Evolutionary conservation across 2,888 invertebrate species (phyloP).

Genomic region (Cryptosula pallasiana): DNA sequence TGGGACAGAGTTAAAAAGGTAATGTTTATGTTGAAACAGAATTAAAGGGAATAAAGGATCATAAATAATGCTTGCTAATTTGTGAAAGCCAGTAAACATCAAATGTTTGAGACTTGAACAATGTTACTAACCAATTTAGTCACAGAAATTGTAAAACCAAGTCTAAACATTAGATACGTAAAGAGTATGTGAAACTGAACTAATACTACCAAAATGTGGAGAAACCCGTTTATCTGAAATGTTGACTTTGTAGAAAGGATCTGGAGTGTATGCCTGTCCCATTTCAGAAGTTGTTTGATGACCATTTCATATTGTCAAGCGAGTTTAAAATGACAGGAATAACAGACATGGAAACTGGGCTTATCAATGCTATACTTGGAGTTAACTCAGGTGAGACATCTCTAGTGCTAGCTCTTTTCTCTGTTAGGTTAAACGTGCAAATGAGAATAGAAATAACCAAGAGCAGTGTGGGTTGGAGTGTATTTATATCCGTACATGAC

Average conservation of each 20-base stretch:
- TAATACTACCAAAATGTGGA: too few species aligned
- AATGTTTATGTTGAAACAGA: too few species aligned
- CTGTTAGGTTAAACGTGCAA: too few species aligned
- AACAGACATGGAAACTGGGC: constrained; percentile 45
- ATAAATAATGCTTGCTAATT: too few species aligned
- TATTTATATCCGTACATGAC: too few species aligned
- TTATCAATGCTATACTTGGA: constrained; percentile 46
- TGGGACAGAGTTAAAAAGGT: too few species aligned
- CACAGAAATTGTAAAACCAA: background rate
- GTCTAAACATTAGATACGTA: background rate
- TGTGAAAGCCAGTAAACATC: too few species aligned
- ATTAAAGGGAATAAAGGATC: too few species aligned
- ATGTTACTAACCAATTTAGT: background rate
- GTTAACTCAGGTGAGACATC: constrained; percentile 47
- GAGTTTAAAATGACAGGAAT: constrained; percentile 41
- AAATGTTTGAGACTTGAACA: background rate
- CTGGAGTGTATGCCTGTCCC: constrained; percentile 14
- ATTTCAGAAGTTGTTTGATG: constrained; percentile 41
- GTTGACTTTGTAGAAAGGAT: background rate
- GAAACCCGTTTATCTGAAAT: too few species aligned
- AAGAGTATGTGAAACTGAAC: background rate
- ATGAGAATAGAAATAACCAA: too few species aligned
- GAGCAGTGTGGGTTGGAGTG: too few species aligned
- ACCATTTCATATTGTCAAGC: constrained; percentile 47
- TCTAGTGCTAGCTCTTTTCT: too few species aligned